Conservation (phyloP, 2,113 vertebrate genomes). For the Ammodytes marinus region DNA sequence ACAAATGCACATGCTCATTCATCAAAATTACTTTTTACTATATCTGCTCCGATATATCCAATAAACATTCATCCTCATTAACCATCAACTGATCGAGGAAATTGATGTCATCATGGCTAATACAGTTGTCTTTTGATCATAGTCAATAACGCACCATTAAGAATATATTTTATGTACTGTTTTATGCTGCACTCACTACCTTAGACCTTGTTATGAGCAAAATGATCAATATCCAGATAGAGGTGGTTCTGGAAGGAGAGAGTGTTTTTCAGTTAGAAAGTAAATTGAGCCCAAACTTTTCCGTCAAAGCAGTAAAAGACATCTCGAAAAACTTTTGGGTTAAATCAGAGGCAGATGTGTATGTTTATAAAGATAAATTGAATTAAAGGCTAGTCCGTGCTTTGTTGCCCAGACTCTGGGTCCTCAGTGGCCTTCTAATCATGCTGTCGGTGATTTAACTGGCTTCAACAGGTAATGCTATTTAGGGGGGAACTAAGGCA, state of each 20-base stretch:
- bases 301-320: conserved; percentile 80
- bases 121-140: conserved; percentile 79
- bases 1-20: conserved; percentile 44
- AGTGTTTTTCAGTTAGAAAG: conserved; percentile 71
- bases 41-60: conserved; percentile 50
- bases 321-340: conserved; percentile 78
- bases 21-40: conserved; percentile 50
- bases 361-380: conserved; percentile 86
- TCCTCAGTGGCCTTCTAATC: conserved; percentile 81
- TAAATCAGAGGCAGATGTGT: conserved; percentile 84
- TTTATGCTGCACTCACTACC: conserved; percentile 77
- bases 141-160: conserved; percentile 76
- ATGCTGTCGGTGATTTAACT: conserved; percentile 84
- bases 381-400: conserved; percentile 79
- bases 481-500: conserved; percentile 81
- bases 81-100: conserved; percentile 58
- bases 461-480: conserved; percentile 86
- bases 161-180: conserved; percentile 77
- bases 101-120: conserved; percentile 69
- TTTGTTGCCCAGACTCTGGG: conserved; percentile 77
- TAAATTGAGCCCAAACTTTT: conserved; percentile 81
- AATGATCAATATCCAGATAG: conserved; percentile 78
- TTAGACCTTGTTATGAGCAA: conserved; percentile 71
- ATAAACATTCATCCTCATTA: conserved; percentile 72
- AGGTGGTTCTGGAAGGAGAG: conserved; percentile 61